Percentiles rank a stretch among this genome's conserved stretches.
Evolutionary conservation across 2,888 invertebrate genomes (phyloP).

Genomic region (Polyommatus iphigenia): DNA sequence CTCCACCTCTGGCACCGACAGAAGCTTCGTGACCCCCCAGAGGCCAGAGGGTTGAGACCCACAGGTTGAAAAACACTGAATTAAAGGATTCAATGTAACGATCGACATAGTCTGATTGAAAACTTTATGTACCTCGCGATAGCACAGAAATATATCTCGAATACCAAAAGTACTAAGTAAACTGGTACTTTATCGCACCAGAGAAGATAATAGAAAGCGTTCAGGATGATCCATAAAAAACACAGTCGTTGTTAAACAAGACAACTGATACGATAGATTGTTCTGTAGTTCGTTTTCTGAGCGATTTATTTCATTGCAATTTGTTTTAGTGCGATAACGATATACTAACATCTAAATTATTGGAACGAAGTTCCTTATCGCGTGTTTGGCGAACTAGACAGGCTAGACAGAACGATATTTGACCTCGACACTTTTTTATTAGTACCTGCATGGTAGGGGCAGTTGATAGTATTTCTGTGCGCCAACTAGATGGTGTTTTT

Average conservation of each 20-base stretch:
- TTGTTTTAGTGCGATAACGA: neutral
- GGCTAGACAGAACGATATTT: too few relatives aligned
- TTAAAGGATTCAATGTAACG: conserved; percentile 53
- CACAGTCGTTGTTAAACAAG: conserved; percentile 25
- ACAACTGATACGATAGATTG: conserved; percentile 1
- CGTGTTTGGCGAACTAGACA: too few relatives aligned
- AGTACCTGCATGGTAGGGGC: too few relatives aligned
- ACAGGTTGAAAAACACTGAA: too few relatives aligned
- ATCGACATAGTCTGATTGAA: conserved; percentile 51
- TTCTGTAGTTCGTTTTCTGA: neutral
- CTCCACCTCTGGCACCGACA: too few relatives aligned
- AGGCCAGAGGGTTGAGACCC: too few relatives aligned
- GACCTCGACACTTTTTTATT: too few relatives aligned
- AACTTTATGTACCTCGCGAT: conserved; percentile 52
- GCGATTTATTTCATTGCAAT: neutral
- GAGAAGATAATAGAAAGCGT: conserved; percentile 38
- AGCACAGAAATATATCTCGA: conserved; percentile 45
- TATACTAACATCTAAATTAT: too few relatives aligned
- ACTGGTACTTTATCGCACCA: conserved; percentile 45
- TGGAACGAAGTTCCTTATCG: too few relatives aligned
- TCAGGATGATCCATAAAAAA: conserved; percentile 14
- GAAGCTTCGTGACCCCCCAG: too few relatives aligned
- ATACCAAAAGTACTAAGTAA: conserved; percentile 46
- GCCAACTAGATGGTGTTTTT: too few relatives aligned
- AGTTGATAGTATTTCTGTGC: too few relatives aligned